These are phyloP conservation scores for Halichoeres trimaculatus DNA, from an alignment of 2,113 vertebrate genomes.

Conservation along the genomic window DNA sequence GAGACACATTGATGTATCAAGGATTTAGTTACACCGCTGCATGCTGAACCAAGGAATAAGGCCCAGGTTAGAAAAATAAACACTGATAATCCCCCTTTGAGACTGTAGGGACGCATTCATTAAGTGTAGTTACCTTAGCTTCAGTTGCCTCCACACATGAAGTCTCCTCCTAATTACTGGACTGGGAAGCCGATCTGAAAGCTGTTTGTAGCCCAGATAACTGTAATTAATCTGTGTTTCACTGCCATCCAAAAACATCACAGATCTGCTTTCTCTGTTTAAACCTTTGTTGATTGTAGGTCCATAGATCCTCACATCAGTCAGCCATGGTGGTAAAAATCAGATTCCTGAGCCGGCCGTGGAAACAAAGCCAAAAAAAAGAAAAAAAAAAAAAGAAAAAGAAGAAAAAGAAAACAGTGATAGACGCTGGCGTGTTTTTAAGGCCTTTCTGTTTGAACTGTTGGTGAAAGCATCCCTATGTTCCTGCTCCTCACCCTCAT, in stretches of 20 bases:
- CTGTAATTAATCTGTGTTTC: background rate
- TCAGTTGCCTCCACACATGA: background rate
- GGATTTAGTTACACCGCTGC: no score
- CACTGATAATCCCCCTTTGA: no score
- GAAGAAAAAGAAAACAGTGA: background rate
- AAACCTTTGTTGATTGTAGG: no score
- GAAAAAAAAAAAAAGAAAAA: background rate
- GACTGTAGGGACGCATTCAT: background rate
- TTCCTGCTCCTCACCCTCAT: conserved; percentile 18
- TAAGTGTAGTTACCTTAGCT: background rate
- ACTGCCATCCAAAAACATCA: background rate
- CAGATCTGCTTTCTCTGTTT: background rate
- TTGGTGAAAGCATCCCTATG: conserved; percentile 41
- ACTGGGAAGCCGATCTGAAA: background rate
- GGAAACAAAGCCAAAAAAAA: conserved; percentile 3
- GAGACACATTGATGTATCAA: no score
- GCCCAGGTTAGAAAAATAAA: no score
- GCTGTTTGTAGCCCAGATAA: background rate
- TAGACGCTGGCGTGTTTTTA: conserved; percentile 21
- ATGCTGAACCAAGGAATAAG: no score
- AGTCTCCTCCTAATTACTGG: background rate
- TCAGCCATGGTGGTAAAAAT: background rate
- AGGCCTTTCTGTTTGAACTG: conserved; percentile 29
- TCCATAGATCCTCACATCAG: background rate
- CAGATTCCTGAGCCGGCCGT: conserved; percentile 16